Evolutionary conservation across 2,888 invertebrate genomes (phyloP).

Genomic region (Cantharis lateralis): DNA sequence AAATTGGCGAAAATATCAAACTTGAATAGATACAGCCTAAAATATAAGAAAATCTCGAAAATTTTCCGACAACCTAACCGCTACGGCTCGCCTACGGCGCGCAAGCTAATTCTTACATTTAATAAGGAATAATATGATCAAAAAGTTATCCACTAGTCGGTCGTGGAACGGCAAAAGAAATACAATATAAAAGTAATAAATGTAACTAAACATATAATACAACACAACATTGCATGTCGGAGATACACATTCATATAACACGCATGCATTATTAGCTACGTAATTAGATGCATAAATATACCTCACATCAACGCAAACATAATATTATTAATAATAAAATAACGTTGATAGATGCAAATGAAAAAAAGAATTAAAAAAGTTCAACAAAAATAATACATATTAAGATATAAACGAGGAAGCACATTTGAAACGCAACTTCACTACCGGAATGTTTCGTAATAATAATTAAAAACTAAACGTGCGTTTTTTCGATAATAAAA

Average conservation of each 20-base stretch:
- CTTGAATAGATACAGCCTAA: neutral
- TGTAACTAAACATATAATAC: slow-evolving; percentile 38
- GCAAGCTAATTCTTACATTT: neutral
- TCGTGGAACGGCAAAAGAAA: neutral
- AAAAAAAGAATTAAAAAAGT: slow-evolving; percentile 21
- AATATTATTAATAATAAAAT: slow-evolving; percentile 44
- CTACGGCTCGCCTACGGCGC: neutral
- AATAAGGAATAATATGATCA: neutral
- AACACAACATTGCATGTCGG: slow-evolving; percentile 45
- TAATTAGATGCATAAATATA: slow-evolving; percentile 50
- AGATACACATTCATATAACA: slow-evolving; percentile 43
- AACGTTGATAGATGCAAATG: slow-evolving; percentile 37
- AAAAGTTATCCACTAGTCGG: neutral
- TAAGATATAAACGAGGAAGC: slow-evolving; percentile 39
- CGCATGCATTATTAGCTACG: slow-evolving; percentile 46
- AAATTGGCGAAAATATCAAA: neutral
- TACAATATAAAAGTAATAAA: slow-evolving; percentile 24
- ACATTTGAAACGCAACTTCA: slow-evolving; percentile 29
- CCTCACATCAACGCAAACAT: slow-evolving; percentile 45
- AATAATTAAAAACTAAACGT: neutral
- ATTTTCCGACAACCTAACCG: neutral
- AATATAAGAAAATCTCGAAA: neutral
- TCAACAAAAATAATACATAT: slow-evolving; percentile 34
- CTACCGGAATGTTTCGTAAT: slow-evolving; percentile 11
- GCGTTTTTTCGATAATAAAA: neutral